Base-by-base conservation (phyloP, 2,113 vertebrate genomes). In the Morphnarchus princeps region DNA sequence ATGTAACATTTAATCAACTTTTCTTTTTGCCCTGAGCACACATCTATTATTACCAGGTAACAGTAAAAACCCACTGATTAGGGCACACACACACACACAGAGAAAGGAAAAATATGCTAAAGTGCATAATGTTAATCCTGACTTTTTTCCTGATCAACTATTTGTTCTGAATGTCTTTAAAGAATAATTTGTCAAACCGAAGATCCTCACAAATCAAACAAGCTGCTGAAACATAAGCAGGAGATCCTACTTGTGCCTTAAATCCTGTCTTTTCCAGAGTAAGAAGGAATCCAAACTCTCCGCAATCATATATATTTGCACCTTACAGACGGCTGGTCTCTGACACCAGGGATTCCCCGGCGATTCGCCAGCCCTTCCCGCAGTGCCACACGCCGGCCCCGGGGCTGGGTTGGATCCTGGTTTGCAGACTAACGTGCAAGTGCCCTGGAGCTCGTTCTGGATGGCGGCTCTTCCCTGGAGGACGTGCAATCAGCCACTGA, bases 401-500 rank as follows among this genome's bases (percentile, higher is more conserved):
- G 3, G 29, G 21, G 5, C 6, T 31, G 29, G 22, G 21, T 2
- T 47, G 45, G 58, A 63, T 50, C 15, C 40, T 22, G 34, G 5
- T 40, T 62, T 45, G 42, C 54, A 72, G 52, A n/a, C 16, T 16
- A 9, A 49, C 8, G 6, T 6, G 32, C 4, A 7, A 21, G 16
- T 14, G 16, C 32, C 21, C 42, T 15, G 49, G 25, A 50, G 58
- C 73, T 69, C 32, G 25, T 7, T 47, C 36, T 17, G 61, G 28
- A 20, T 36, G 9, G 10, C 0, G 5, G 36, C 42, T 67, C 54
- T 58, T 36, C 61, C 25, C 38, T 32, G 31, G n/a, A 16, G 13
- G 28, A 38, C 0, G 1, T 16, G 10, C 26, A 18, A 5, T 10
- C 0, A 1, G n/a, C 34, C 19, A 58, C 54, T 1, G 3, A 49